Base-by-base conservation (phyloP, 30 jellyfish, hydroid and myxozoan genomes). In the Aurelia sp. region DNA sequence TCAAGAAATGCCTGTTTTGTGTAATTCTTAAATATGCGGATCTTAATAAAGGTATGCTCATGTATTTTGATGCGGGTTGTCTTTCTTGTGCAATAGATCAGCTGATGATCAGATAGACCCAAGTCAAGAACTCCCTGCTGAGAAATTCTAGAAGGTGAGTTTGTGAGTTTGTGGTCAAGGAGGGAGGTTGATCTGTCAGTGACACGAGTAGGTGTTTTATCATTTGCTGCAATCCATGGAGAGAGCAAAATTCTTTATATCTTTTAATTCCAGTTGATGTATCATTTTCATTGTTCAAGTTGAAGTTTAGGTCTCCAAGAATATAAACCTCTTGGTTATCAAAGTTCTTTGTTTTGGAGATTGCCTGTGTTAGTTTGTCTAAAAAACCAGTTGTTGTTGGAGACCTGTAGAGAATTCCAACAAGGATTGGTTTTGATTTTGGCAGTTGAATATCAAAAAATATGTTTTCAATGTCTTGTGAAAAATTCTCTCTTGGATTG, bases 251-350 rank as follows among this genome's bases (percentile, higher is more conserved):
- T 7, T 64, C 89, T 48, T 52, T 78, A 30, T 62, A 78, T 38
- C 67, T 63, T 63, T 78, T 78, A 27, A 27, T 27, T 27, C 33
- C 33, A 27, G 1, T 27, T 27, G 33, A 27, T 27, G 33, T 27
- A 27, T 27, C 33, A 27, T 27, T 27, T 27, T 27, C 33, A 27
- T 27, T 27, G 33, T 2, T 27, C 33, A 27, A 27, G 2, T 27
- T 27, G 33, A 27, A 0, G 33, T 27, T 27, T 27, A 1, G 33
- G 33, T 27, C 33, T 63, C 89, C 89, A 27, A 57, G 61, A 52
- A 78, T 63, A 33, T 57, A 78, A 78, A 78, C 80, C 80, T 78
- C 80, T 78, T 60, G 89, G 61, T 48, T 78, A 60, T 78, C 81
- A 78, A 60, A 78, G 50, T 78, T 78, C 3, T 59, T 48, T 78